Base-by-base conservation (phyloP, 1,140 invertebrate genomes). In the Drosophila ananassae region DNA sequence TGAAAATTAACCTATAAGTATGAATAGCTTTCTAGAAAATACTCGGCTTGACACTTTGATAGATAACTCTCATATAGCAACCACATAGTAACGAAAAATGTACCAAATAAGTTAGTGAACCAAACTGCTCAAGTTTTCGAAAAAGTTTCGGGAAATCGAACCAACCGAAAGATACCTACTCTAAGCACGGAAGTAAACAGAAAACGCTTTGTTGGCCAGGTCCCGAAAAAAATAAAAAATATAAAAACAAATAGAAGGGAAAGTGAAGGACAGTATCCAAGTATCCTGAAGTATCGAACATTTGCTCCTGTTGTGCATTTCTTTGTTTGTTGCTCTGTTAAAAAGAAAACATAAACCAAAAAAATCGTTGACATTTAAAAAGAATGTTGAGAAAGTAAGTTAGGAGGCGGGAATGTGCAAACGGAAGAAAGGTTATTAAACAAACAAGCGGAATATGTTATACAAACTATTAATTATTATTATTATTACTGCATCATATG, bases 301-400 rank as follows among this genome's bases (percentile, higher is more conserved):
- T 61, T 78, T 80, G 81, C 81, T 87, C 83, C 82, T 85, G 82
- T 87, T 87, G 82, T 85, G 82, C 74, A 82, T 76, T 89, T 87
- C 83, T 73, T 87, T 89, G 83, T 89, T 89, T 87, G 83, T 87
- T 87, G 82, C 82, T 87, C 82, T 87, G 79, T 85, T 85, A 73
- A 32, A 39, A 39, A 58, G 67, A 75, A 25, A 48, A 59, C 61
- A 73, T 73, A 73, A 47, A 47, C 17, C 17, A 47, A 22, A 47
- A 17, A 44, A 51, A 72, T 66, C 61, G 71, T 74, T 74, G 71
- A 47, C 37, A 63, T 64, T 52, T 64, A 44, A 41, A 32, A 52
- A 32, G 48, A 52, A 69, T 67, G 51, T 56, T 47, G 75, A 59
- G 24, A 41, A 37, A 47, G 54, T 66, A 21, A 25, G 12, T 7